Percentiles rank a stretch among this genome's conserved stretches.
Evolutionary conservation across 2,888 invertebrate genomes (phyloP).

Genomic region (Colostygia pectinataria): DNA sequence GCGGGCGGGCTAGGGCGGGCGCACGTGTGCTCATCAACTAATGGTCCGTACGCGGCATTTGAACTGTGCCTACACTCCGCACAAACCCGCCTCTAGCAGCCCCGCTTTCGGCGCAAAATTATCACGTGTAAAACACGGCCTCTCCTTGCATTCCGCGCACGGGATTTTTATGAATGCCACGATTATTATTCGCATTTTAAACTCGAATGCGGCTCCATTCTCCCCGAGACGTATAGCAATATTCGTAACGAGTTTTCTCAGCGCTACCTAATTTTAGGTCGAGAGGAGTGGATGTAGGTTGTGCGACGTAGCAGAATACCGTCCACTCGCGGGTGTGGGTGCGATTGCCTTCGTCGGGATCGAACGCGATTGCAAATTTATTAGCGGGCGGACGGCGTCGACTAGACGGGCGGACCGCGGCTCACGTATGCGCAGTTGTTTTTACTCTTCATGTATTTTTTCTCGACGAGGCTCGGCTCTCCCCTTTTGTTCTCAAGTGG

Average conservation of each 20-base stretch:
- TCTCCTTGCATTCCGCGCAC: conserved; percentile 79
- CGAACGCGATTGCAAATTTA: conserved; percentile 81
- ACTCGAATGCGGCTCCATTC: conserved; percentile 79
- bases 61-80: conserved; percentile 75
- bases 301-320: conserved; percentile 41
- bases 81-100: conserved; percentile 70
- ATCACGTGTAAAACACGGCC: conserved; percentile 82
- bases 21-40: conserved; percentile 82
- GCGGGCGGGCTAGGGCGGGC: conserved; percentile 58
- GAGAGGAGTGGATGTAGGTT: conserved; percentile 54
- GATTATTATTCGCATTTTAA: conserved; percentile 83
- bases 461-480: conserved; percentile 78
- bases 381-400: conserved; percentile 61
- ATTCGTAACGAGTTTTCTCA: conserved; percentile 82
- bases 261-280: conserved; percentile 77
- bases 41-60: conserved; percentile 83
- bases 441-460: conserved; percentile 80
- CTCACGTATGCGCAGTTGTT: conserved; percentile 73
- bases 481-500: conserved; percentile 84
- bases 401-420: conserved; percentile 51
- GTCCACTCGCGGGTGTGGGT: conserved; percentile 55
- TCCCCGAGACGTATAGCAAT: conserved; percentile 79
- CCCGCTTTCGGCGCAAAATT: conserved; percentile 80
- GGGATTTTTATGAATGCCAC: conserved; percentile 79
- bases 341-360: conserved; percentile 59